Evolutionary conservation across 2,113 vertebrate species (phyloP), one percentile per base, ranked within the genome.

Genomic region (Polyodon spathula): DNA sequence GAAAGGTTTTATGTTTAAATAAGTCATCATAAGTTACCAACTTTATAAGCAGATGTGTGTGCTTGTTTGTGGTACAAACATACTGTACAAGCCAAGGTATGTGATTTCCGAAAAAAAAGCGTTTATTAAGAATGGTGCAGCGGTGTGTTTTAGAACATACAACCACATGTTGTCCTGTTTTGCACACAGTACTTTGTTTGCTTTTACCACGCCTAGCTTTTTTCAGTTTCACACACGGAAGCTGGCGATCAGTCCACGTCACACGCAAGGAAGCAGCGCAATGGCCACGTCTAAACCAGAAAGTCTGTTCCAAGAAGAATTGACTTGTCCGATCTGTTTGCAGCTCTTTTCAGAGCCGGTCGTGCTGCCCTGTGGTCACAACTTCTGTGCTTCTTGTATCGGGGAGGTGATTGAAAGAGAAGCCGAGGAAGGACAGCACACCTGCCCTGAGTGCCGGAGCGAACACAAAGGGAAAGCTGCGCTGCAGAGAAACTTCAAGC

Each of bases 281-380:
- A 84, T 82, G 81, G 78, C 69, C 52, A 55, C 46, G 4, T 70
- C 68, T 6, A 76, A 76, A 46, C 70, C 67, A 3, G 68, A 67
- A 37, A 68, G 69, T 40, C 67, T 66, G 40, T 72, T 86, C 0
- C 70, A 54, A 37, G 17, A 60, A 2, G 81, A 85, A 65, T 73
- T 84, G 59, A 84, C 74, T 67, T 85, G 84, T 44, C 71, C 83
- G 0, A 82, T 87, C 63, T 87, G 84, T 66, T 70, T 85, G 0
- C 81, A 84, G 60, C 68, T 87, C 16, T 87, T 62, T 67, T 60
- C 40, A 0, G 67, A 84, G 14, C 83, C 84, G 0, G 69, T 85
- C 54, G 64, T 69, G 27, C 78, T 87, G 40, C 82, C 82, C 7
- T 85, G 84, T 16, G 81, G 83, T 5, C 84, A 87, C 75, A 87